A percentile compares a stretch with the other conserved stretches of the same genome.
Conservation (phyloP, 1,140 invertebrate species). For the Panagrolaimus sp. region DNA sequence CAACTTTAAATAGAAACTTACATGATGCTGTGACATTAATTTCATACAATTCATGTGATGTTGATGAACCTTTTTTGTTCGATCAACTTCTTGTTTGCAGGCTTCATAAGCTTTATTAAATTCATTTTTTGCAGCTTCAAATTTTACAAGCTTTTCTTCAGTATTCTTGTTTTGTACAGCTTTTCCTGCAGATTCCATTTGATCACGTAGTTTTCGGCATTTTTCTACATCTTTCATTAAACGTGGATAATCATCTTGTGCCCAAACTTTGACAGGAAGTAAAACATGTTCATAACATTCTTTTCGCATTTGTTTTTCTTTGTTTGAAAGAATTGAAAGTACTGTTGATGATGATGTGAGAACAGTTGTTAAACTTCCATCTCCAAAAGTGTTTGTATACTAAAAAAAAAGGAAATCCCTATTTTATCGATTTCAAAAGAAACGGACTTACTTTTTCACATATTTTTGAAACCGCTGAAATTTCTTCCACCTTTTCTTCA, state of each 20-base stretch:
- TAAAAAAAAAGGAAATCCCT: neutral
- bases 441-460: conserved; percentile 17
- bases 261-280: conserved; percentile 25
- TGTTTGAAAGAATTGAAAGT: neutral
- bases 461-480: conserved; percentile 10
- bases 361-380: neutral
- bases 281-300: conserved; percentile 15
- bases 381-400: conserved; percentile 19
- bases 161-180: neutral
- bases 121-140: conserved; percentile 13
- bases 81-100: conserved; percentile 23
- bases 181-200: conserved; percentile 3
- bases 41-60: conserved; percentile 26
- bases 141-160: neutral
- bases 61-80: conserved; percentile 18
- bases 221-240: conserved; percentile 19
- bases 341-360: neutral
- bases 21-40: conserved; percentile 15
- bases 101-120: conserved; percentile 5
- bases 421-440: neutral
- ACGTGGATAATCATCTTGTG: conserved; percentile 24
- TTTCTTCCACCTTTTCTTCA: conserved; percentile 17
- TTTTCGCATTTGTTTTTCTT: conserved; percentile 13
- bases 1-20: conserved; percentile 3
- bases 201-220: conserved; percentile 22